These are phyloP conservation scores for Drosophila teissieri DNA, from an alignment of 1,140 invertebrate genomes.

Conservation along the genomic window DNA sequence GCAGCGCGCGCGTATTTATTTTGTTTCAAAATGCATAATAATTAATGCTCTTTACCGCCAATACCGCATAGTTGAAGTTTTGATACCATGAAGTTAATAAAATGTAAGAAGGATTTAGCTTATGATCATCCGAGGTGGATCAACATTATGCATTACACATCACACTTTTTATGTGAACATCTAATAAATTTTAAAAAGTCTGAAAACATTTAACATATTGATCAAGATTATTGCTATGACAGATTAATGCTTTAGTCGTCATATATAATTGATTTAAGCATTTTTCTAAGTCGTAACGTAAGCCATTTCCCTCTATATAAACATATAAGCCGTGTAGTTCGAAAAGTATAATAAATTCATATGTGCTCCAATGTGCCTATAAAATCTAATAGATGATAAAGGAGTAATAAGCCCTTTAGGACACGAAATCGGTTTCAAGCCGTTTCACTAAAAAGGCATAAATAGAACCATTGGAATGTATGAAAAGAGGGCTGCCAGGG, in stretches of 20 bases:
- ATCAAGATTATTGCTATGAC: too few relatives aligned
- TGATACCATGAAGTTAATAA: not conserved
- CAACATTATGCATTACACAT: too few relatives aligned
- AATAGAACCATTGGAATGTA: not conserved
- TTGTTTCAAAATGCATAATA: conserved; percentile 79
- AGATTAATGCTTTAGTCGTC: too few relatives aligned
- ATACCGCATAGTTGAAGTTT: not conserved
- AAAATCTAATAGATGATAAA: too few relatives aligned
- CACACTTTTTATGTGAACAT: not conserved
- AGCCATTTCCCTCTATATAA: too few relatives aligned
- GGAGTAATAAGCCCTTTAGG: not conserved
- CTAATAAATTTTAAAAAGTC: too few relatives aligned
- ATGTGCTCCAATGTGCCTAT: too few relatives aligned
- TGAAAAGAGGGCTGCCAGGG: not conserved
- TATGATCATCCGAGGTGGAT: not conserved
- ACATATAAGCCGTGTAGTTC: too few relatives aligned
- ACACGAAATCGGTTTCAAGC: not conserved
- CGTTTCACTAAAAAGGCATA: not conserved
- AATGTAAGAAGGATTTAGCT: not conserved
- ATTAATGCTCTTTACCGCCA: conserved; percentile 61
- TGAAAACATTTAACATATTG: too few relatives aligned
- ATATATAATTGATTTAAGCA: too few relatives aligned
- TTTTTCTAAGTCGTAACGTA: too few relatives aligned
- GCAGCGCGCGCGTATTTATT: conserved; percentile 55
- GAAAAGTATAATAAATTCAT: too few relatives aligned